Percentiles rank a stretch among this genome's conserved stretches.
Evolutionary conservation across 1,140 invertebrate species (phyloP).

Genomic region (Drosophila quadrilineata): DNA sequence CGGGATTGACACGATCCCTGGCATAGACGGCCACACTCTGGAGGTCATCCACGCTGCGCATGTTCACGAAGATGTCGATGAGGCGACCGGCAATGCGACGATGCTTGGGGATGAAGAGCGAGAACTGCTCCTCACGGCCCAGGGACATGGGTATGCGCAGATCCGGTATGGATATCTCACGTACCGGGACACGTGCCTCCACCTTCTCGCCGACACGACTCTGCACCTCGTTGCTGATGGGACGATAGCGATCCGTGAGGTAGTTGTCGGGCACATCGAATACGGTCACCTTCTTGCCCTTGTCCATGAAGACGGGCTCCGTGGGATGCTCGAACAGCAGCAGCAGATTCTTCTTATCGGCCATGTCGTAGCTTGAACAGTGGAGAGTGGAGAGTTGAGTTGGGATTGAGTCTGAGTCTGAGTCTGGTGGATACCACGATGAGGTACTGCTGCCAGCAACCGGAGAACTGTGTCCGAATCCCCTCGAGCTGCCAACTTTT

Average conservation of each 20-base stretch:
- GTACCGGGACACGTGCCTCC: conserved; percentile 83
- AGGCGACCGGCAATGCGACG: conserved; percentile 86
- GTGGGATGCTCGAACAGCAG: conserved; percentile 89
- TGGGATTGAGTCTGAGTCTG: neutral
- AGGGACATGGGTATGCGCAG: conserved; percentile 86
- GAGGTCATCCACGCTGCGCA: conserved; percentile 87
- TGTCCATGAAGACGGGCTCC: conserved; percentile 88
- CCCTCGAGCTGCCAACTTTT: neutral
- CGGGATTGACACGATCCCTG: conserved; percentile 88
- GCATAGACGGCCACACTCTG: conserved; percentile 87
- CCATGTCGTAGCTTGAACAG: conserved; percentile 54
- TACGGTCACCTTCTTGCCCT: conserved; percentile 83
- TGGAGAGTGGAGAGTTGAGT: neutral
- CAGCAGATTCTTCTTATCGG: conserved; percentile 81
- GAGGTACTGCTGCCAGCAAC: conserved; percentile 2
- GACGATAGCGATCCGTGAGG: conserved; percentile 85
- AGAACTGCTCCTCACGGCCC: conserved; percentile 87
- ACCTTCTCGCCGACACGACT: conserved; percentile 84
- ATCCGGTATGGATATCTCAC: conserved; percentile 86
- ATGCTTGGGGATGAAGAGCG: conserved; percentile 88
- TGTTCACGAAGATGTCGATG: conserved; percentile 88
- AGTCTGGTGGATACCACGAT: neutral
- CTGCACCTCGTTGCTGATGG: conserved; percentile 82
- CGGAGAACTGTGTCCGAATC: conserved; percentile 26
- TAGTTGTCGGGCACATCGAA: conserved; percentile 85